These are phyloP conservation scores for Clostera curtula DNA, from an alignment of 2,888 invertebrate species.

Conservation along the genomic window DNA sequence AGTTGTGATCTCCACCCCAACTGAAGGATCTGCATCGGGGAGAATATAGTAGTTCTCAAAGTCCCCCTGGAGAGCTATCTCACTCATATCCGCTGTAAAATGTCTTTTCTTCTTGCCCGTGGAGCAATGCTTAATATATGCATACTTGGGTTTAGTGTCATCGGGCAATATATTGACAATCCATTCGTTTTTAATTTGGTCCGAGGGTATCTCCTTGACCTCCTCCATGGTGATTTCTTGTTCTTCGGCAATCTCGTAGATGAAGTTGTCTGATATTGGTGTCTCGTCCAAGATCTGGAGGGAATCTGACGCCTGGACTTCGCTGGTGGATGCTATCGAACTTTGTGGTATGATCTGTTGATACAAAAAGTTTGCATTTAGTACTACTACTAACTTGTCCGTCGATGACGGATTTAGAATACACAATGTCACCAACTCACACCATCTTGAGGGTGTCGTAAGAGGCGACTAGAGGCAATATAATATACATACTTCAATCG, in stretches of 20 bases:
- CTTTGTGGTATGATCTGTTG: conserved; percentile 54
- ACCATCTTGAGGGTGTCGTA: too few species aligned
- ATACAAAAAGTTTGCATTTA: neutral
- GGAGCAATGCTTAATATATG: conserved; percentile 60
- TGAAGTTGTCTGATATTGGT: conserved; percentile 54
- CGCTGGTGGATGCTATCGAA: conserved; percentile 22
- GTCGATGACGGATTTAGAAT: too few species aligned
- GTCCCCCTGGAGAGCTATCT: conserved; percentile 55
- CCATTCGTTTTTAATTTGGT: too few species aligned
- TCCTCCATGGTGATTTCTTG: conserved; percentile 67
- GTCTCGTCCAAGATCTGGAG: conserved; percentile 51
- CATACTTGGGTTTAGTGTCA: conserved; percentile 52
- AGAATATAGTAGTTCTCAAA: conserved; percentile 66
- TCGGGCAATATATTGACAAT: conserved; percentile 59
- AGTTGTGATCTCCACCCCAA: conserved; percentile 59
- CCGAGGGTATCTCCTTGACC: conserved; percentile 58
- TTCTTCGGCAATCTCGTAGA: conserved; percentile 67
- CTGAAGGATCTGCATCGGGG: conserved; percentile 60
- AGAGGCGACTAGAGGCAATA: neutral
- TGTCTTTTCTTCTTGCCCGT: conserved; percentile 60
- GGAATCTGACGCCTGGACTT: conserved; percentile 29
- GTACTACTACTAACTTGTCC: neutral
- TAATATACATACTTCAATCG: conserved; percentile 47
- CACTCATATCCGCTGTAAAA: conserved; percentile 60
- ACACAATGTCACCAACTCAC: too few species aligned